A percentile compares a stretch with the other conserved stretches of the same genome.
phyloP scores from a whole-genome alignment of 2,113 vertebrate species.

The Rana temporaria region DNA sequence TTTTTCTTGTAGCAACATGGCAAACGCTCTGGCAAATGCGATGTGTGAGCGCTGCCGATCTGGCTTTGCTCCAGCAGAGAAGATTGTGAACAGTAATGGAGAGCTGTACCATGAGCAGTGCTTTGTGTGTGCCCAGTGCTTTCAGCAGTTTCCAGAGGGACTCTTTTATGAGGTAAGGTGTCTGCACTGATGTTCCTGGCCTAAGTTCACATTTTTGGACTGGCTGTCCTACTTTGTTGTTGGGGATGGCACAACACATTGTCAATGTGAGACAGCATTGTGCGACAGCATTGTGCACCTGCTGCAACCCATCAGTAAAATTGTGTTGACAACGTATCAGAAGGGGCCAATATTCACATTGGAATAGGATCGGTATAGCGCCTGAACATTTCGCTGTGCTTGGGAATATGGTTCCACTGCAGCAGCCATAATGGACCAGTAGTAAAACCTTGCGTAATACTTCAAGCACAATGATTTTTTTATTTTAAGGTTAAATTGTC shows the following conservation, averaged over 20 bases:
- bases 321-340: too few relatives aligned
- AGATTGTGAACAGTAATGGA: slow-evolving; percentile 96
- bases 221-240: neutral
- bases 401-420: too few relatives aligned
- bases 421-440: too few relatives aligned
- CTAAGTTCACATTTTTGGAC: too few relatives aligned
- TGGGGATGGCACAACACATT: neutral
- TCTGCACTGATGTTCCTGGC: neutral
- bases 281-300: neutral
- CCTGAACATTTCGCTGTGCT: too few relatives aligned
- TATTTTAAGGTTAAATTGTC: too few relatives aligned
- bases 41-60: slow-evolving; percentile 92
- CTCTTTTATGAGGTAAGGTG: slow-evolving; percentile 93
- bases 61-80: slow-evolving; percentile 91
- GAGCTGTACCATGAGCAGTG: slow-evolving; percentile 97
- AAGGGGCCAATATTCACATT: too few relatives aligned
- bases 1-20: slow-evolving; percentile 89
- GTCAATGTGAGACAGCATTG: neutral
- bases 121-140: slow-evolving; percentile 97
- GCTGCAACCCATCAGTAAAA: neutral
- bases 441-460: too few relatives aligned
- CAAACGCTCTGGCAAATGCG: slow-evolving; percentile 92
- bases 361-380: too few relatives aligned
- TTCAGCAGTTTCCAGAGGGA: slow-evolving; percentile 95
- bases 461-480: too few relatives aligned